phyloP scores from a whole-genome alignment of 2,888 invertebrate species.

The Achlya flavicornis region DNA sequence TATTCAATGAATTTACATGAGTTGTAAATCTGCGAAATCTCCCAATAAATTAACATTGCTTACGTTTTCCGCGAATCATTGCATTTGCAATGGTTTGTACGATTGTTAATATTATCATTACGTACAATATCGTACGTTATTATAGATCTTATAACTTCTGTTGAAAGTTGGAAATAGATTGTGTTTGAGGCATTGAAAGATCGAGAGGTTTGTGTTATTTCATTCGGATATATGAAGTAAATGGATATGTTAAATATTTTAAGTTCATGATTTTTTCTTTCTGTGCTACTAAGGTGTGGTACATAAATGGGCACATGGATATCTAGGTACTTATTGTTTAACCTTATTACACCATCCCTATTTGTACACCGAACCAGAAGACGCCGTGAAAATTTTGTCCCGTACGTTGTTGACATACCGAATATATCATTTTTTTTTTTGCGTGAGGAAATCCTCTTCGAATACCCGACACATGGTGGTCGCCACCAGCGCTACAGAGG shows the following conservation, averaged over 20 bases:
- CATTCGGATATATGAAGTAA: not conserved
- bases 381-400: no score
- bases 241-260: not conserved
- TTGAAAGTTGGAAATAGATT: constrained; percentile 12
- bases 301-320: no score
- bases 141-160: not conserved
- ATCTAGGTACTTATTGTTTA: no score
- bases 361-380: no score
- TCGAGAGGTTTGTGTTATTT: constrained; percentile 5
- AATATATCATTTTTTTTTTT: no score
- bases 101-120: not conserved
- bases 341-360: no score
- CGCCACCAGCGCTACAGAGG: no score
- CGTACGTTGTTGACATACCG: no score
- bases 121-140: constrained; percentile 6
- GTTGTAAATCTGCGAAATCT: constrained; percentile 20
- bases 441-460: no score
- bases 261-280: no score
- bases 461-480: no score
- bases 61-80: constrained; percentile 21
- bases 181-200: not conserved
- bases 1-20: not conserved
- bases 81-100: constrained; percentile 11
- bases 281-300: no score
- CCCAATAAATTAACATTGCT: constrained; percentile 21